Conservation (phyloP, 2,888 invertebrate species). For the Drosophila imparisetae region DNA sequence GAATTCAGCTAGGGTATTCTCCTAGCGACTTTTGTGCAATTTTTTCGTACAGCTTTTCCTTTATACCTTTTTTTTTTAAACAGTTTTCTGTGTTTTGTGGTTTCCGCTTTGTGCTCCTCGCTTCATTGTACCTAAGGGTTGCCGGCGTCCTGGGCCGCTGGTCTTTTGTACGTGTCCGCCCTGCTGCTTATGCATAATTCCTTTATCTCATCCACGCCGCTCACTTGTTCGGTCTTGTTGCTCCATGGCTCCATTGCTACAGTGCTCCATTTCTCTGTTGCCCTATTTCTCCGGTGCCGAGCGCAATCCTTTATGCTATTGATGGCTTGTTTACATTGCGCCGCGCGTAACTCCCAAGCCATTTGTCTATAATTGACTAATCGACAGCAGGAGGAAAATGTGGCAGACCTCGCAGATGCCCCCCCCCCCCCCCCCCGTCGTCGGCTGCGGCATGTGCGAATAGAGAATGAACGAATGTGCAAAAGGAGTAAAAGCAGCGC, state of each 20-base stretch:
- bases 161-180: conserved; percentile 44
- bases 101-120: conserved; percentile 56
- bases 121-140: conserved; percentile 44
- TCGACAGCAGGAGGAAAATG: conserved; percentile 60
- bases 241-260: conserved; percentile 4
- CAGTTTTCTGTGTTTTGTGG: conserved; percentile 60
- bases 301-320: conserved; percentile 58
- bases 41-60: conserved; percentile 26
- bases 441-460: conserved; percentile 30
- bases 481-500: conserved; percentile 20
- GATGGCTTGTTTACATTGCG: conserved; percentile 77
- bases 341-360: conserved; percentile 66
- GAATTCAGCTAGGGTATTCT: conserved; percentile 17
- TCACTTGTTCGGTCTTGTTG: conserved; percentile 16
- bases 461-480: conserved; percentile 20
- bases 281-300: conserved; percentile 4
- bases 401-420: conserved; percentile 21
- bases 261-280: conserved; percentile 1
- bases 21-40: conserved; percentile 12
- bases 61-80: conserved; percentile 9
- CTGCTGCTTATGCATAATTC: conserved; percentile 73
- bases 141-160: conserved; percentile 18
- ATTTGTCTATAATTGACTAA: conserved; percentile 78
- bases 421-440: conserved; percentile 2
- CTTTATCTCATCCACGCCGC: conserved; percentile 65